phyloP scores from a whole-genome alignment of 2,888 invertebrate species.

The Hirtodrosophila alboralis region DNA sequence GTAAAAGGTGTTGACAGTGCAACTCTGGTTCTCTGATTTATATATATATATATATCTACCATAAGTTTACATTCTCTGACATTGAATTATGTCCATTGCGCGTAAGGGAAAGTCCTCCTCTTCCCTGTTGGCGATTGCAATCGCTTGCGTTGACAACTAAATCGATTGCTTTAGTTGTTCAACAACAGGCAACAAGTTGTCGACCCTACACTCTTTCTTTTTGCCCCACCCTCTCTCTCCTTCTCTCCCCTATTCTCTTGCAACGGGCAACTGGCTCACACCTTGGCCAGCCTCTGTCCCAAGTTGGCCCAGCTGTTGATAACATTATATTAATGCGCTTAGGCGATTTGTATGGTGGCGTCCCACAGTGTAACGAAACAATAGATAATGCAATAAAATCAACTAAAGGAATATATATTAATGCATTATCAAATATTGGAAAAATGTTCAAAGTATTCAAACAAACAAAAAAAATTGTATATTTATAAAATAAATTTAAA shows the following conservation, averaged over 20 bases:
- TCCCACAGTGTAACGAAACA: neutral
- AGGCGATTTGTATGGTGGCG: conserved; percentile 47
- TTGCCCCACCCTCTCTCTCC: neutral
- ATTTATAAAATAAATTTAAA: too few species aligned
- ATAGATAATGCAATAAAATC: too few species aligned
- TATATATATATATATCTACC: conserved; percentile 46
- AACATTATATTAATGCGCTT: conserved; percentile 76
- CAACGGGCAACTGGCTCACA: conserved; percentile 31
- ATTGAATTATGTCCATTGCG: conserved; percentile 59
- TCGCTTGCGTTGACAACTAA: conserved; percentile 56
- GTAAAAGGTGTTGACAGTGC: conserved; percentile 50
- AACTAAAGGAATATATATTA: too few species aligned
- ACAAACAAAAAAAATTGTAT: too few species aligned
- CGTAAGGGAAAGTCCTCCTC: conserved; percentile 59
- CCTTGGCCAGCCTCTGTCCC: conserved; percentile 24
- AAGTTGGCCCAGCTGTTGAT: conserved; percentile 60
- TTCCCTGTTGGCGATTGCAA: conserved; percentile 32
- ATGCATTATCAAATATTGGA: too few species aligned
- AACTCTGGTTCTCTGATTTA: conserved; percentile 43
- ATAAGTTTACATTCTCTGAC: conserved; percentile 49
- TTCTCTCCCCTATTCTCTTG: conserved; percentile 4
- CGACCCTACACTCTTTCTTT: neutral
- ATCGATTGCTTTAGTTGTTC: conserved; percentile 48
- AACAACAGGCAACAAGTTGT: neutral
- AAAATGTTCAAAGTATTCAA: too few species aligned